Evolutionary conservation across 2,797 vertebrate genomes (phyloP), one percentile per base, ranked within the genome.

Genomic region (Remorina albescens): DNA sequence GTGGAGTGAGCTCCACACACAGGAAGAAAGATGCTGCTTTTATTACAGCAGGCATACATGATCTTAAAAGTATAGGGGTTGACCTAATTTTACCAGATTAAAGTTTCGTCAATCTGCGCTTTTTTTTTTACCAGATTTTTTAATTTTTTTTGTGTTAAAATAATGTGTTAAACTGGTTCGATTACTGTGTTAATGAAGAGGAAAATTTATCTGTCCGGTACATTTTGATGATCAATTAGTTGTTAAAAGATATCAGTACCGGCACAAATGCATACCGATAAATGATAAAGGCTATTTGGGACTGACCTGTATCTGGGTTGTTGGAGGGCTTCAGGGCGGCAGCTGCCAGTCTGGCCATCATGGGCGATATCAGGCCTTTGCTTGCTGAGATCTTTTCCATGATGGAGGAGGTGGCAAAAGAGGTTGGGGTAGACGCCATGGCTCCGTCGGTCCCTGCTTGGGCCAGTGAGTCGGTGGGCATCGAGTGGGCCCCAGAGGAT

Each of bases 331-430:
- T 99, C 80, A 99, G 95, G 18, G 98, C 98, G 3, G 97, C 97
- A 0, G 98, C 98, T 16, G 98, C 98, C 90, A 99, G 90, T 77
- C 97, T 92, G 80, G 98, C 98, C 98, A 99, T 99, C 98, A 99
- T 99, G 46, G 98, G 98, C 0, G 98, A 99, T 90, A 99, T 99
- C 88, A 99, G 94, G 44, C 98, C 97, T 91, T 99, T 99, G 94
- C 96, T 99, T 28, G 98, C 97, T 0, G 98, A 97, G 91, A 99
- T 97, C 94, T 97, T 98, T 91, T 99, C 98, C 96, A 99, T 96
- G 87, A 99, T 97, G 82, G 98, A 97, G 61, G 97, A 94, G 74
- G 96, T 93, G 0, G 95, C 79, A 59, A 94, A 95, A 0, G 96
- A 94, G 41, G 95, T 95, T 8, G 96, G 94, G 50, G 96, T 95